A percentile compares a stretch with the other conserved stretches of the same genome.
Conservation (phyloP, 2,888 invertebrate species). For the Diploptera punctata region DNA sequence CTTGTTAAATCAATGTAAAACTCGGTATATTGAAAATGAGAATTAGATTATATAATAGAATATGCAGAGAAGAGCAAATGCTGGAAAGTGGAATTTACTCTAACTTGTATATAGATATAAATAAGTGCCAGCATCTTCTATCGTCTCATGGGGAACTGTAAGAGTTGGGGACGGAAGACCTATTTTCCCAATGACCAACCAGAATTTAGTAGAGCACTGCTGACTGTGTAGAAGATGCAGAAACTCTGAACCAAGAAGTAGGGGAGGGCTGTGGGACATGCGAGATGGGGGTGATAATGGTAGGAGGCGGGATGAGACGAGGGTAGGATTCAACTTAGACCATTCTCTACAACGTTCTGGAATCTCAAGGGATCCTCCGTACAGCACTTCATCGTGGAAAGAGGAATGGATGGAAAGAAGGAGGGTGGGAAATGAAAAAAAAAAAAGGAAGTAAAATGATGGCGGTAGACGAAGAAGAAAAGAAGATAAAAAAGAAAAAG, state of each 20-base stretch:
- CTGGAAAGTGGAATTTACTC: not conserved
- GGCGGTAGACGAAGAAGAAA: conserved; percentile 17
- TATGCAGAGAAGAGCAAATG: not conserved
- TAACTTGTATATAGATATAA: conserved; percentile 18
- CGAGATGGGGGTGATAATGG: not conserved
- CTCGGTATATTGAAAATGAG: no score
- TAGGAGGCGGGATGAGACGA: not conserved
- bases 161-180: conserved; percentile 2
- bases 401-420: conserved; percentile 7
- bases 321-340: conserved; percentile 27
- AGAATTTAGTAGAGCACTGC: conserved; percentile 19
- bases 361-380: conserved; percentile 19
- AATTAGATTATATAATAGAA: not conserved
- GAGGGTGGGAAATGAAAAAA: conserved; percentile 9
- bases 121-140: conserved; percentile 17
- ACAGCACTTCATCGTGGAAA: conserved; percentile 16
- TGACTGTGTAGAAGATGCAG: conserved; percentile 17
- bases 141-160: not conserved
- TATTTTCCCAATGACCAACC: conserved; percentile 30
- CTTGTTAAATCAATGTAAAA: no score
- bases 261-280: conserved; percentile 5
- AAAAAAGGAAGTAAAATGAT: conserved; percentile 28
- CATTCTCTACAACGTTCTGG: conserved; percentile 24
- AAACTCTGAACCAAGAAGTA: not conserved
- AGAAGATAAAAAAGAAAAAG: conserved; percentile 20